phyloP scores from a whole-genome alignment of 2,888 invertebrate genomes.

The Fragum sueziense region DNA sequence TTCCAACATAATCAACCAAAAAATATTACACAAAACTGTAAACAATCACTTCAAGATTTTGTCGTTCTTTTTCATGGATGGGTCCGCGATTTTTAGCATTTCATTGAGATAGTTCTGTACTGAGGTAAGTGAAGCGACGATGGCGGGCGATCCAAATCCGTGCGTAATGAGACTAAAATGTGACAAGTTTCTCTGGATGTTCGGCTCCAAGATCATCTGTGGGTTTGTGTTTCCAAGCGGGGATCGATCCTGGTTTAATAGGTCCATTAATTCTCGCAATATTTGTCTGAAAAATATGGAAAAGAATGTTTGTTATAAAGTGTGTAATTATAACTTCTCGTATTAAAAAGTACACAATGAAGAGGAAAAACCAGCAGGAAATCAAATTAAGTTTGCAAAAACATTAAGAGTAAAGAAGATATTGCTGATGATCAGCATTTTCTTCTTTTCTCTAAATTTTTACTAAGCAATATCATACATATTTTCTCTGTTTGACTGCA shows the following conservation, averaged over 20 bases:
- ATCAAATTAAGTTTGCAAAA: no score
- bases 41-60: slow-evolving; percentile 32
- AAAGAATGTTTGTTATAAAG: no score
- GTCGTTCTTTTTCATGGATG: slow-evolving; percentile 49
- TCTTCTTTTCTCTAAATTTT: not conserved
- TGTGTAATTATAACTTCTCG: no score
- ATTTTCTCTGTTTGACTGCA: no score
- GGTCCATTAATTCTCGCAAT: slow-evolving; percentile 98
- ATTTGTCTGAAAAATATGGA: slow-evolving; percentile 89
- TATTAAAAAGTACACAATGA: no score
- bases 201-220: slow-evolving; percentile 95
- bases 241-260: slow-evolving; percentile 97
- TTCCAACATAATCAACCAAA: not conserved
- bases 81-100: slow-evolving; percentile 96
- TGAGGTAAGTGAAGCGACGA: slow-evolving; percentile 97
- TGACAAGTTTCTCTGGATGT: slow-evolving; percentile 97
- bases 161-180: slow-evolving; percentile 99
- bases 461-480: no score
- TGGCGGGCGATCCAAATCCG: slow-evolving; percentile 99
- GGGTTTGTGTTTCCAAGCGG: slow-evolving; percentile 98
- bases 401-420: not conserved
- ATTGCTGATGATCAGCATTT: not conserved
- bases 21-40: not conserved
- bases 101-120: slow-evolving; percentile 98
- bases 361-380: no score